Evolutionary conservation across 1,140 invertebrate genomes (phyloP).

Genomic region (Acromyrmex charruanus): DNA sequence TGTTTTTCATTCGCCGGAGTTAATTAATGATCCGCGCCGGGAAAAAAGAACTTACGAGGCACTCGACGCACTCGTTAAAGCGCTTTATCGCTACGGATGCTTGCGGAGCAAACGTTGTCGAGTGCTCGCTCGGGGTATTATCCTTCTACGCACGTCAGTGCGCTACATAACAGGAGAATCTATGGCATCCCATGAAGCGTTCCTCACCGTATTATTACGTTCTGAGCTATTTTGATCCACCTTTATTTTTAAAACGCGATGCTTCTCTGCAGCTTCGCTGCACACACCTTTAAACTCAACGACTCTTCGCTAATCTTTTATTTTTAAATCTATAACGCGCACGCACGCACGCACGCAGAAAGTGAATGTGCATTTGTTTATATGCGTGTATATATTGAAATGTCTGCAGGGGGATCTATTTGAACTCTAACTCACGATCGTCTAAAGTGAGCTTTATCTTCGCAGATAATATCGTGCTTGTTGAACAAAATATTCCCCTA

Average conservation of each 20-base stretch:
- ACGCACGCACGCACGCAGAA: no score
- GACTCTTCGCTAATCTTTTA: neutral
- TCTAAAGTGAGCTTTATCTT: slow-evolving; percentile 19
- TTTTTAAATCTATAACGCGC: neutral
- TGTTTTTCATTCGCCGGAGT: slow-evolving; percentile 72
- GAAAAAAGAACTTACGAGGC: slow-evolving; percentile 61
- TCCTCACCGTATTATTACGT: slow-evolving; percentile 1
- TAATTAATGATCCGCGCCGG: slow-evolving; percentile 73
- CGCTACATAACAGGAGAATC: slow-evolving; percentile 22
- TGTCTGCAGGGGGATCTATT: neutral
- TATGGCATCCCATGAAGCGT: slow-evolving; percentile 13
- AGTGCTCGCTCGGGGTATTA: slow-evolving; percentile 65
- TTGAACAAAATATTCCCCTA: slow-evolving; percentile 55
- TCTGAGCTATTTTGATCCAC: neutral
- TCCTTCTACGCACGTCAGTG: slow-evolving; percentile 60
- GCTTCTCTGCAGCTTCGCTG: neutral
- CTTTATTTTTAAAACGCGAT: slow-evolving; percentile 1
- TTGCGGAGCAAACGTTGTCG: slow-evolving; percentile 65
- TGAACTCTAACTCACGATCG: neutral
- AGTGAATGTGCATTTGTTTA: neutral
- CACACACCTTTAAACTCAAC: neutral
- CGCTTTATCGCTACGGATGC: slow-evolving; percentile 70
- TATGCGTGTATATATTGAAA: neutral
- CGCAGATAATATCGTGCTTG: slow-evolving; percentile 53
- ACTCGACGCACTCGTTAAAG: slow-evolving; percentile 75